Evolutionary conservation across 2,113 vertebrate species (phyloP).

Genomic region (Brachypodius melanocephalos): DNA sequence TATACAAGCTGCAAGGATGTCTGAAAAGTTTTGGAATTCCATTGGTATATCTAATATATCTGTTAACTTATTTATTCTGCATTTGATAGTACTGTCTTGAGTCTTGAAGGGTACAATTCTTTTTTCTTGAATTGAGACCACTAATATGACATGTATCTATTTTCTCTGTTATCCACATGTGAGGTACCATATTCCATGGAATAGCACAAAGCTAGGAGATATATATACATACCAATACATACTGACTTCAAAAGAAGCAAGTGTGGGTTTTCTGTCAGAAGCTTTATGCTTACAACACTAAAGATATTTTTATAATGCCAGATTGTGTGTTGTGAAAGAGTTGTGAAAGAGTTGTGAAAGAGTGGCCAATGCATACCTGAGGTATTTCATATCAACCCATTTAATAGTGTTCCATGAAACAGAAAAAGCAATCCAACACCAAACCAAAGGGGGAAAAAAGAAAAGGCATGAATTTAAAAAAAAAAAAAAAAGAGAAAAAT

Average conservation of each 20-base stretch:
- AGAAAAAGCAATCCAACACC: not conserved
- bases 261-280: not conserved
- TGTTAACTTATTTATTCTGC: not conserved
- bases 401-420: not conserved
- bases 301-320: not conserved
- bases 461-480: fast-evolving
- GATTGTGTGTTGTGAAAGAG: not conserved
- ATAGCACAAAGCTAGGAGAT: not conserved
- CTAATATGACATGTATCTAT: not conserved
- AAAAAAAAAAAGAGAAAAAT: not conserved
- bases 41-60: not conserved
- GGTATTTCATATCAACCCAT: not conserved
- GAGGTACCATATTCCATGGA: not conserved
- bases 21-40: not conserved
- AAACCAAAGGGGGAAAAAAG: not conserved
- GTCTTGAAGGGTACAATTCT: not conserved
- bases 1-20: not conserved
- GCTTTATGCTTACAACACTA: not conserved
- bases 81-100: not conserved
- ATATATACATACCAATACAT: not conserved
- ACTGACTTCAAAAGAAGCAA: not conserved
- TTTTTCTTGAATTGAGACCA: not conserved
- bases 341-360: not conserved
- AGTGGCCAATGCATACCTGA: not conserved
- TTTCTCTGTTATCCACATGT: not conserved